Evolutionary conservation across 2,888 invertebrate genomes (phyloP).

Genomic region (Orchesella flavescens): DNA sequence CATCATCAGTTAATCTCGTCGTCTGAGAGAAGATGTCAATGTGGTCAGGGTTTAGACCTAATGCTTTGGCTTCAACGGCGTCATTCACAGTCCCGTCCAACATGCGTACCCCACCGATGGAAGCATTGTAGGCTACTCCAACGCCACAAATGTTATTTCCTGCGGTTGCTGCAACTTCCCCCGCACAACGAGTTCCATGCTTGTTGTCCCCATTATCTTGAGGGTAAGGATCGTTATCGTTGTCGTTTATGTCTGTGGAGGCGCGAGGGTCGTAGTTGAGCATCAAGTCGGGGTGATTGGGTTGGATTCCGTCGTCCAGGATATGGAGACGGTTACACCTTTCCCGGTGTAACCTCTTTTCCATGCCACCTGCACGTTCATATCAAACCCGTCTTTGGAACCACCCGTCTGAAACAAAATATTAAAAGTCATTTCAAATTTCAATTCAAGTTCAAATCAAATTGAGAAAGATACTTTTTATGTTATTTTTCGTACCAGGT

Average conservation of each 20-base stretch:
- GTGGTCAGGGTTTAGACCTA: constrained; percentile 93
- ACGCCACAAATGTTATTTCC: constrained; percentile 98
- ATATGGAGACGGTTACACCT: constrained; percentile 95
- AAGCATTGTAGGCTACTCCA: constrained; percentile 97
- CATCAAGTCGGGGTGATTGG: constrained; percentile 93
- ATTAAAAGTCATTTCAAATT: too few relatives aligned
- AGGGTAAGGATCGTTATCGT: constrained; percentile 98
- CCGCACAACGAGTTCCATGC: constrained; percentile 98
- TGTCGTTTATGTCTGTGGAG: constrained; percentile 97
- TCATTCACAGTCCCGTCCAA: constrained; percentile 97
- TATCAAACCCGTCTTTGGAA: constrained; percentile 94
- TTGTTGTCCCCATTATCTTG: constrained; percentile 99
- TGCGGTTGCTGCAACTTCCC: constrained; percentile 97
- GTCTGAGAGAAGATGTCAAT: constrained; percentile 97
- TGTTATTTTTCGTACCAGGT: constrained; percentile 86
- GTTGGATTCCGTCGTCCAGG: constrained; percentile 98
- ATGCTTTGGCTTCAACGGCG: constrained; percentile 89
- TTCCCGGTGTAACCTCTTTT: constrained; percentile 96
- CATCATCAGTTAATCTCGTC: constrained; percentile 96
- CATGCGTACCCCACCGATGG: constrained; percentile 97
- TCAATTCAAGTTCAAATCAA: too few relatives aligned
- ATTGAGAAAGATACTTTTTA: too few relatives aligned
- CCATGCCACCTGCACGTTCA: constrained; percentile 98
- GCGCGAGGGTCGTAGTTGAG: constrained; percentile 94
- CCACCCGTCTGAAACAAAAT: constrained; percentile 86